Conservation (phyloP, 2,797 vertebrate genomes). For the Lates japonicus region DNA sequence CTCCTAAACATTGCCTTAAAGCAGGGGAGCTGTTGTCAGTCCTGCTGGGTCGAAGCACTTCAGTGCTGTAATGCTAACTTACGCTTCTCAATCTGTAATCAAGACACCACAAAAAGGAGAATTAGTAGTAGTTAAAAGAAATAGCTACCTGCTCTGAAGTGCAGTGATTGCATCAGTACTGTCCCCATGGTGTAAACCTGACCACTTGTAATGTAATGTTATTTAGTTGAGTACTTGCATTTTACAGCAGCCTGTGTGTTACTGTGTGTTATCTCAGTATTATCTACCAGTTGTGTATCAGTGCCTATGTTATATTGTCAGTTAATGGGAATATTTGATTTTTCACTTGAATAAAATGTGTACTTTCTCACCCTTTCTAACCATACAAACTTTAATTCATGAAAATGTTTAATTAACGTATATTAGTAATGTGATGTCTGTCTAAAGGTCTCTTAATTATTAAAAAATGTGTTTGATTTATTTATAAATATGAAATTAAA, state of each 20-base stretch:
- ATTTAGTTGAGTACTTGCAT: too few relatives aligned
- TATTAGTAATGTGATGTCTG: neutral
- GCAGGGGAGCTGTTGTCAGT: neutral
- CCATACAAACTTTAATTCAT: constrained; percentile 1
- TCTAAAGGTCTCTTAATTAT: neutral
- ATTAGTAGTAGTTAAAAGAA: constrained; percentile 4
- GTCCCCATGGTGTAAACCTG: too few relatives aligned
- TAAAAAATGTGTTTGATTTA: neutral
- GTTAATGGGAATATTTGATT: neutral
- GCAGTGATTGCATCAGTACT: constrained; percentile 32
- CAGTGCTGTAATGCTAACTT: too few relatives aligned
- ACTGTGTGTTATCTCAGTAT: too few relatives aligned
- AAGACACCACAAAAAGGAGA: neutral
- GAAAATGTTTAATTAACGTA: neutral
- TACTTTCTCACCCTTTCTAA: neutral
- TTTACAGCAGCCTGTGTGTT: too few relatives aligned
- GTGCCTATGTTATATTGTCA: neutral
- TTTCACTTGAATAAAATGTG: neutral
- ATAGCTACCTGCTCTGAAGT: constrained; percentile 11
- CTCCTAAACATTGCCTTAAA: neutral
- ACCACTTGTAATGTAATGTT: too few relatives aligned
- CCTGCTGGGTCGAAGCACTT: neutral
- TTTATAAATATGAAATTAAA: neutral
- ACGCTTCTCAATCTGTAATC: too few relatives aligned
- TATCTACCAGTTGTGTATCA: neutral